phyloP scores from a whole-genome alignment of 2,113 vertebrate species.

The Irena cyanogastra region DNA sequence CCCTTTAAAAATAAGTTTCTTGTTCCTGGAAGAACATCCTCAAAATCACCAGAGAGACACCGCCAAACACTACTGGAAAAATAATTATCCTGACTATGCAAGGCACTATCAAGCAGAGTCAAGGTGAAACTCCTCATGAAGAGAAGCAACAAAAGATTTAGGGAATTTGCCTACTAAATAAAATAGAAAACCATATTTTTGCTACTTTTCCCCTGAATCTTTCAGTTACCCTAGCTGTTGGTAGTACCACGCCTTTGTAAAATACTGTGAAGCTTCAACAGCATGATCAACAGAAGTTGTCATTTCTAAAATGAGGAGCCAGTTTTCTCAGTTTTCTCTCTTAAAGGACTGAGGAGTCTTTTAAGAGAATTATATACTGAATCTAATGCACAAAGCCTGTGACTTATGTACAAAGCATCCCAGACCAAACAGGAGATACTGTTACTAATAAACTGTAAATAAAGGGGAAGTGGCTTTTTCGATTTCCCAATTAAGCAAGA shows the following conservation, averaged over 20 bases:
- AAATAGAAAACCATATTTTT: neutral
- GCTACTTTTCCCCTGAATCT: neutral
- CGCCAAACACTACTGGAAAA: neutral
- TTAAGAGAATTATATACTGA: neutral
- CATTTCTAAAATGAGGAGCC: neutral
- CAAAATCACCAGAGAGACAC: conserved; percentile 7
- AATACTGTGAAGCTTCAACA: neutral
- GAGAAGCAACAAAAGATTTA: neutral
- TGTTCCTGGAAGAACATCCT: conserved; percentile 13
- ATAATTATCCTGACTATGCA: neutral
- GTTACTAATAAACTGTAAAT: conserved; percentile 54
- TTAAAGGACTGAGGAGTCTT: neutral
- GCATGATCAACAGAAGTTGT: neutral
- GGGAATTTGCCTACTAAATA: neutral
- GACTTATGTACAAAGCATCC: neutral
- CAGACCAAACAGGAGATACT: neutral
- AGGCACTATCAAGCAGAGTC: neutral
- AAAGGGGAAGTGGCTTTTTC: conserved; percentile 55
- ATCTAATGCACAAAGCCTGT: neutral
- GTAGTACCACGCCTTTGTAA: accelerated
- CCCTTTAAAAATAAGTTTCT: neutral
- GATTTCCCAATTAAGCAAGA: conserved; percentile 59
- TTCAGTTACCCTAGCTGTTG: neutral
- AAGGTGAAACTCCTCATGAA: neutral
- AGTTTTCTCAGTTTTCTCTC: neutral